Percentiles rank a stretch among this genome's conserved stretches.
Conservation (phyloP, 2,113 vertebrate genomes). For the Boleophthalmus pectinirostris region DNA sequence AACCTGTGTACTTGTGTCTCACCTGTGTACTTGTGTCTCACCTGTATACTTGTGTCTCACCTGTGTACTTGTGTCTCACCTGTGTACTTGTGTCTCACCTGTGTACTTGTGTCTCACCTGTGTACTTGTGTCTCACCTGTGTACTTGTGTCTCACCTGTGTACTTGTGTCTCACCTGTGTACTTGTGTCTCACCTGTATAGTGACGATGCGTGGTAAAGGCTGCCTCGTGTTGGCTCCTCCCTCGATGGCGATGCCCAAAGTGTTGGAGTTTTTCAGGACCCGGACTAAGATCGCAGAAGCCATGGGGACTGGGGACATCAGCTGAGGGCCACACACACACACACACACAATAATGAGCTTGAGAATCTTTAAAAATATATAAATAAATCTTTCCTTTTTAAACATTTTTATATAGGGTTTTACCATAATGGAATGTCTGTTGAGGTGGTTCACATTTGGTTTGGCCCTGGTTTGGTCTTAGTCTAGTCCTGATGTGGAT, state of each 20-base stretch:
- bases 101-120: no score
- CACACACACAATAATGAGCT: background rate
- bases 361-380: background rate
- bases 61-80: no score
- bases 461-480: no score
- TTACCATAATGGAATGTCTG: no score
- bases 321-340: slow-evolving; percentile 41
- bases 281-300: slow-evolving; percentile 81
- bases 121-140: no score
- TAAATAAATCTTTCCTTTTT: no score
- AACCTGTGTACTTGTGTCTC: no score
- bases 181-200: slow-evolving; percentile 83
- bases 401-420: no score
- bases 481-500: no score
- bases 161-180: background rate
- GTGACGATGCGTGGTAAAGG: slow-evolving; percentile 93
- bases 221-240: slow-evolving; percentile 92
- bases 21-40: slow-evolving; percentile 51
- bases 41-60: slow-evolving; percentile 80
- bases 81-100: no score
- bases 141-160: no score
- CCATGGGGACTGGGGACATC: slow-evolving; percentile 65
- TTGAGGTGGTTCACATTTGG: no score
- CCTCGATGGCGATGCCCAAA: slow-evolving; percentile 93
- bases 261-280: slow-evolving; percentile 87